Base-by-base conservation (phyloP, 1,140 invertebrate genomes). In the Apis florea region DNA sequence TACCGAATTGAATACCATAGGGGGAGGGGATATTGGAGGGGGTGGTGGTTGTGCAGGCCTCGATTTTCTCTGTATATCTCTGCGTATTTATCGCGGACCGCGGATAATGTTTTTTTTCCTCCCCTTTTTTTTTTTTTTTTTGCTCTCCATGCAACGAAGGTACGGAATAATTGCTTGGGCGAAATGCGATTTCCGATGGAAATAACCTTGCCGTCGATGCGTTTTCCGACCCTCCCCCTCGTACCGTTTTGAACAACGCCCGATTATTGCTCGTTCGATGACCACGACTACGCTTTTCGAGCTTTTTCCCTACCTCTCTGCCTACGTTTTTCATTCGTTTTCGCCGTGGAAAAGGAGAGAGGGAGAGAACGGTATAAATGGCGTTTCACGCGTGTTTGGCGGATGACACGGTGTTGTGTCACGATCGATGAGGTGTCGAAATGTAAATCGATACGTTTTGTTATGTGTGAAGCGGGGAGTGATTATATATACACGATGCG, bases 1-100 rank as follows among this genome's bases (percentile, higher is more conserved):
- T 66, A 67, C 85, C 31, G 81, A 84, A 88, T 89, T 86, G 85
- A 83, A 83, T 77, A 83, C 75, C 75, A 31, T 72, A 21, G 71
- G 1, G 6, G 54, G 13, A 15, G 0, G 0, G 51, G 10, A 19
- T 10, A 54, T 12, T 13, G 54, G 8, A 6, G 54, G 8, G 12
- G 24, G 61, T 15, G 58, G 80, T 17, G 13, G 49, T 31, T 26
- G 66, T 31, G 76, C 21, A 58, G 19, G 74, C 19, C 12, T 53
- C 61, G 70, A 79, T 79, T 79, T 79, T 73, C 69, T 17, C 21
- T 58, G 53, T 67, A 40, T 67, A 80, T 66, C 61, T 66, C 61
- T 21, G n/a, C 54, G 51, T 74, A 54, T 80, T 80, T 80, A 67
- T 80, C 53, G 63, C 49, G 21, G 21, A 31, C 68, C 11, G 2